Base-by-base conservation (phyloP, 2,113 vertebrate genomes). In the Cercocebus atys region DNA sequence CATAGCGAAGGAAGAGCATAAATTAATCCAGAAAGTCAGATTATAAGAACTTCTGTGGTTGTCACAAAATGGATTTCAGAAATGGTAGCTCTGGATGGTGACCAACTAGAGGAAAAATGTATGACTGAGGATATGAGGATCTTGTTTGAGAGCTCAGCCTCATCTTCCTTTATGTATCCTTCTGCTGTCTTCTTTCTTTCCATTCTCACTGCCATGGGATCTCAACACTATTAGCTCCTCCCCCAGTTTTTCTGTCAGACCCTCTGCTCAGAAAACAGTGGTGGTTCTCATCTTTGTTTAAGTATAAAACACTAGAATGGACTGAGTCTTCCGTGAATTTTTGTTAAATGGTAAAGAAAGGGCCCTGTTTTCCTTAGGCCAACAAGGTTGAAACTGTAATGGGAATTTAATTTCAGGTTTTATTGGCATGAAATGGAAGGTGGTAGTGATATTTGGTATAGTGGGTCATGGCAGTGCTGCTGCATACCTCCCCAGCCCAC, bases 51-150 rank as follows among this genome's bases (percentile, higher is more conserved):
- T 66, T 66, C 35, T 61, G 7, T 38, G 38, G 13, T n/a, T 72
- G 52, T 57, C 50, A 86, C 85, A 70, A 95, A 61, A 57, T 82
- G 72, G 23, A 75, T 75, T 95, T 94, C 72, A 95, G 61, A 66
- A 23, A n/a, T 43, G 2, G 32, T 38, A 32, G 35, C 52, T 80
- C 17, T 82, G 5, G n/a, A 27, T 75, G 16, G 20, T 83, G 52
- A 83, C 59, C n/a, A n/a, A 88, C n/a, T 70, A 38, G 57, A 68
- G 68, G 68, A 52, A 88, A n/a, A 66, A 25, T 43, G 83, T 81
- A 61, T 9, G 23, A 25, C 73, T 43, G 47, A 68, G 32, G 40
- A 45, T 76, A 8, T 25, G 12, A 40, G 38, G 45, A 23, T 64
- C 14, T 22, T 84, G 16, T 27, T 59, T 78, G 23, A 47, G 50